A percentile compares a stretch with the other conserved stretches of the same genome.
These are phyloP conservation scores for Pyrgus malvae DNA, from an alignment of 2,888 invertebrate species.

Conservation along the genomic window DNA sequence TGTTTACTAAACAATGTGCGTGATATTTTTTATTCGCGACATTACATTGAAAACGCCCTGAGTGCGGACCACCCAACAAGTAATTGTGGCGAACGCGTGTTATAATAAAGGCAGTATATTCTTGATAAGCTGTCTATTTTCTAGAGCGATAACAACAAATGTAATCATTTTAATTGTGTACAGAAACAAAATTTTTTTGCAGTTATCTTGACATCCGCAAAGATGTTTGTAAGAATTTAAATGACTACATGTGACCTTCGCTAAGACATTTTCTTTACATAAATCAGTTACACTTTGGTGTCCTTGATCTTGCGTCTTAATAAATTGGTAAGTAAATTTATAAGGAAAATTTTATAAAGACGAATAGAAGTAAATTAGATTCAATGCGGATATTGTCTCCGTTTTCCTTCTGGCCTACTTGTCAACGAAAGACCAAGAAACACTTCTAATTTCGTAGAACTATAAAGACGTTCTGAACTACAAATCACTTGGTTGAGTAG, in stretches of 20 bases:
- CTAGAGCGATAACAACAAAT: constrained; percentile 26
- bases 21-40: constrained; percentile 47
- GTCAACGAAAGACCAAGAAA: constrained; percentile 5
- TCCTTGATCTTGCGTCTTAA: too few species aligned
- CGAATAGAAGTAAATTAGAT: not conserved
- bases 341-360: too few species aligned
- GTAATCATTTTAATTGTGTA: constrained; percentile 4
- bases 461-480: not conserved
- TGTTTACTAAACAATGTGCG: constrained; percentile 56
- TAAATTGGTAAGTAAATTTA: too few species aligned
- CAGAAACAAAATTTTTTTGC: constrained; percentile 1
- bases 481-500: constrained; percentile 28
- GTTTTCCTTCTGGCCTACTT: constrained; percentile 3
- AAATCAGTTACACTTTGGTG: too few species aligned
- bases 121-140: constrained; percentile 52
- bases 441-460: constrained; percentile 14
- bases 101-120: constrained; percentile 52
- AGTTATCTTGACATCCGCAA: not conserved
- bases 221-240: too few species aligned
- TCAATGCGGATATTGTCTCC: not conserved
- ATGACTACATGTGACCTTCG: too few species aligned
- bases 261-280: too few species aligned
- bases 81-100: constrained; percentile 48
- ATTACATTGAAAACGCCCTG: constrained; percentile 41
- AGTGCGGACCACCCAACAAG: constrained; percentile 46